Percentiles rank a stretch among this genome's conserved stretches.
Conservation (phyloP, 1,140 invertebrate genomes). For the Pectinophora gossypiella region DNA sequence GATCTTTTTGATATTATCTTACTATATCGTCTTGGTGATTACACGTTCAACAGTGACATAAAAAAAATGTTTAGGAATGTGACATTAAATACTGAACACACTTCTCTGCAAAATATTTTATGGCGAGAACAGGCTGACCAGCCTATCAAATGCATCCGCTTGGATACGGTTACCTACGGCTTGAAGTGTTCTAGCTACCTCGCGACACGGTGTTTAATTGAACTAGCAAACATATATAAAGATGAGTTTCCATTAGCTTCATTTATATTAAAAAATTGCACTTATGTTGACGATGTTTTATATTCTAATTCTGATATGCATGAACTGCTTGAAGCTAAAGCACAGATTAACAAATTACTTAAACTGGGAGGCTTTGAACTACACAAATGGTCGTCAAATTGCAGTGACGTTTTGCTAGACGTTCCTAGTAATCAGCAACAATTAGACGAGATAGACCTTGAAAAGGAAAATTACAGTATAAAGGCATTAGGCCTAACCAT, state of each 20-base stretch:
- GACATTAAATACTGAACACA: not conserved
- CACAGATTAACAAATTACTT: not conserved
- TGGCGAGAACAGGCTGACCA: slow-evolving; percentile 2
- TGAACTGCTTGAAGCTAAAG: not conserved
- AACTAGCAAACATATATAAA: not conserved
- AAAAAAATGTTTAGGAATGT: slow-evolving; percentile 4
- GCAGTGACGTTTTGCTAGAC: too few relatives aligned
- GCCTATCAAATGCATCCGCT: not conserved
- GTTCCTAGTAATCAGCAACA: too few relatives aligned
- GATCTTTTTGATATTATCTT: slow-evolving; percentile 5
- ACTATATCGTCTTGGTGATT: not conserved
- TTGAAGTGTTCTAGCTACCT: not conserved
- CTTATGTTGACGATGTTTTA: slow-evolving; percentile 3
- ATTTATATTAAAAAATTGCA: slow-evolving; percentile 4
- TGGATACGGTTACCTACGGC: too few relatives aligned
- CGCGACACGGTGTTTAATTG: slow-evolving; percentile 1
- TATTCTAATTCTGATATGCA: not conserved
- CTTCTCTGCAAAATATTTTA: slow-evolving; percentile 5
- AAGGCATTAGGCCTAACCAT: too few relatives aligned
- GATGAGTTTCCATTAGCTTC: not conserved
- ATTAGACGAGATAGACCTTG: too few relatives aligned
- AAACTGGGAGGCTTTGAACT: not conserved
- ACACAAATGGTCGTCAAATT: slow-evolving; percentile 6
- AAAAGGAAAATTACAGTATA: too few relatives aligned
- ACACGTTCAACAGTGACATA: not conserved